These are phyloP conservation scores for Amphiprion percula DNA, from an alignment of 2,113 vertebrate species.

Conservation along the genomic window DNA sequence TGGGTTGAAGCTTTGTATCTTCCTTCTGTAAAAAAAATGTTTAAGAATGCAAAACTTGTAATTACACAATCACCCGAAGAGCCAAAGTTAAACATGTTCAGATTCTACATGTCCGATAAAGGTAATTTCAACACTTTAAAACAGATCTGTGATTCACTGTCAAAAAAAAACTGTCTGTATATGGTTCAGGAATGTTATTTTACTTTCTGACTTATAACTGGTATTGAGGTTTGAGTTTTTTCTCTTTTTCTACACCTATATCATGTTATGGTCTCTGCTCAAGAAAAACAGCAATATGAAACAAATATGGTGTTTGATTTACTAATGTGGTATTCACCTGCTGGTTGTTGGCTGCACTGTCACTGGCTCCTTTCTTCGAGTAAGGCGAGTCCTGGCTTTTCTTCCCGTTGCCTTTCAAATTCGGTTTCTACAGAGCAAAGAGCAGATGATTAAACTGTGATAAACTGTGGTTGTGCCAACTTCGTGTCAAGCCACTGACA, in stretches of 20 bases:
- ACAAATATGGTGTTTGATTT: background rate
- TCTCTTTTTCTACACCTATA: too few species aligned
- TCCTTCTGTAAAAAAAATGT: slow-evolving; percentile 86
- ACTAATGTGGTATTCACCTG: slow-evolving; percentile 56
- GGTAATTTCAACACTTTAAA: background rate
- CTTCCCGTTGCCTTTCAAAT: slow-evolving; percentile 84
- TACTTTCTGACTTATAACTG: too few species aligned
- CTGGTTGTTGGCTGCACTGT: slow-evolving; percentile 86
- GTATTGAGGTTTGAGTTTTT: too few species aligned
- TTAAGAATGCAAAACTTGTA: background rate
- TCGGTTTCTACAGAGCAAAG: slow-evolving; percentile 82
- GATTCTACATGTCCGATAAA: too few species aligned
- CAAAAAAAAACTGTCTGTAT: too few species aligned
- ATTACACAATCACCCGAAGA: background rate
- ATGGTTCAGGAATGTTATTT: too few species aligned
- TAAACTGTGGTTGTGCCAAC: too few species aligned
- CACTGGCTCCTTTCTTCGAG: slow-evolving; percentile 89
- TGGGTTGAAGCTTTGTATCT: slow-evolving; percentile 90
- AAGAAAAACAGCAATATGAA: background rate
- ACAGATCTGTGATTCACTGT: too few species aligned
- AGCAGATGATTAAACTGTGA: background rate
- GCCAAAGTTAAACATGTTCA: too few species aligned
- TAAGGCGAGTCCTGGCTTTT: slow-evolving; percentile 89
- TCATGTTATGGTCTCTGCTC: background rate
- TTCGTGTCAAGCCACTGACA: too few species aligned